Evolutionary conservation across 2,113 vertebrate genomes (phyloP), one percentile per base, ranked within the genome.

Genomic region (Catagonus wagneri): DNA sequence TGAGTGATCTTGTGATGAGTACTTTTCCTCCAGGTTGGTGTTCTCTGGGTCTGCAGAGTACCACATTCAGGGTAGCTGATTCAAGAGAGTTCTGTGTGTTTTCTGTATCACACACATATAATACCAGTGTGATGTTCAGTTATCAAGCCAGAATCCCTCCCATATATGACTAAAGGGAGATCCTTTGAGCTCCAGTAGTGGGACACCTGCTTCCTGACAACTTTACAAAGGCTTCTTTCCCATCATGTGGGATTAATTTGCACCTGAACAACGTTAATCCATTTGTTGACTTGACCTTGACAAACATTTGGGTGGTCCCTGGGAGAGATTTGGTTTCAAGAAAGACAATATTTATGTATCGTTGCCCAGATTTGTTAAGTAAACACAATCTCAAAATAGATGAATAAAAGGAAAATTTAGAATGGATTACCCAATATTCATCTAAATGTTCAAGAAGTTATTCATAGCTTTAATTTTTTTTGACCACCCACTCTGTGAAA

Each of bases 391-490:
- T 84, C 65, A 75, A 95, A 78, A 84, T 13, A 69, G n/a, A 83
- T 17, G 54, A 91, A 86, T 58, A 69, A 90, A 78, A 74, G 15
- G 19, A 69, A 84, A 6, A 56, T 60, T 90, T 16, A 52, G 69
- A 96, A 83, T 71, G 13, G 7, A 61, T 81, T 89, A 22, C n/a
- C 32, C 78, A 76, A 58, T 68, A 44, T 32, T 84, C 34, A 88
- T 68, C 86, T 84, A 60, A 87, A 69, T 69, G 12, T 58, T 83
- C 6, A 65, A 84, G 65, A 69, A 17, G 16, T 78, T 80, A 79
- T 89, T 32, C 50, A 83, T 56, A 86, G 56, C 36, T 69, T 92
- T 69, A 36, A 68, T 69, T 78, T 80, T 78, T 80, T 89, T 89
- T 89, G 34, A 78, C 27, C 27, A 79, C 27, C 27, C 19, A 66